Evolutionary conservation across 2,888 invertebrate genomes (phyloP).

Genomic region (Melinopterus prodromus): DNA sequence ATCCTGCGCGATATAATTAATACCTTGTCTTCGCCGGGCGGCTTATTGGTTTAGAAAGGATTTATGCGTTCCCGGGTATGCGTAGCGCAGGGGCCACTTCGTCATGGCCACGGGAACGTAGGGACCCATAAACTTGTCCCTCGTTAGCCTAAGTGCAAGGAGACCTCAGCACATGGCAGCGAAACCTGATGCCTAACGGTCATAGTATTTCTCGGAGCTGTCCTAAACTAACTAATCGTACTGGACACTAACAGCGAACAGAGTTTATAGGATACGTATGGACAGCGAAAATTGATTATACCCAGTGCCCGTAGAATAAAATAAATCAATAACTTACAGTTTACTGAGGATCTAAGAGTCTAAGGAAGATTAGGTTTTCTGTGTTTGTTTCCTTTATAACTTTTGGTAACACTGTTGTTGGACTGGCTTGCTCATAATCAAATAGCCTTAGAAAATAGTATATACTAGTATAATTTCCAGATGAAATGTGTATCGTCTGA

Average conservation of each 20-base stretch:
- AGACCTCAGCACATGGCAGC: background rate
- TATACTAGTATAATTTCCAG: too few species aligned
- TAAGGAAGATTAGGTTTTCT: too few species aligned
- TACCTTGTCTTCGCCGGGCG: background rate
- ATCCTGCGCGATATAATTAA: background rate
- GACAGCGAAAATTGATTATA: background rate
- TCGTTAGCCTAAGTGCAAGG: background rate
- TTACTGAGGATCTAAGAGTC: too few species aligned
- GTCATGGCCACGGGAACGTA: background rate
- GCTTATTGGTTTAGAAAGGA: background rate
- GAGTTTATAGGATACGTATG: background rate
- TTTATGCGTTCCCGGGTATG: background rate
- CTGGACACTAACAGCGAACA: background rate
- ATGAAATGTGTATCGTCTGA: too few species aligned
- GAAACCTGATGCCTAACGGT: background rate
- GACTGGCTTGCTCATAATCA: too few species aligned
- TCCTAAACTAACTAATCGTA: background rate
- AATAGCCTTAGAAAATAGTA: too few species aligned
- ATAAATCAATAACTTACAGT: too few species aligned
- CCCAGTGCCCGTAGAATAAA: too few species aligned
- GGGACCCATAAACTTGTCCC: background rate
- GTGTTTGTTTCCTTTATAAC: too few species aligned
- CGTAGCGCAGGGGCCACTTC: background rate
- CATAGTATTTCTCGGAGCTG: background rate
- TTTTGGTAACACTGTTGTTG: too few species aligned